Base-by-base conservation (phyloP, 2,113 vertebrate genomes). In the Eurypyga helias region DNA sequence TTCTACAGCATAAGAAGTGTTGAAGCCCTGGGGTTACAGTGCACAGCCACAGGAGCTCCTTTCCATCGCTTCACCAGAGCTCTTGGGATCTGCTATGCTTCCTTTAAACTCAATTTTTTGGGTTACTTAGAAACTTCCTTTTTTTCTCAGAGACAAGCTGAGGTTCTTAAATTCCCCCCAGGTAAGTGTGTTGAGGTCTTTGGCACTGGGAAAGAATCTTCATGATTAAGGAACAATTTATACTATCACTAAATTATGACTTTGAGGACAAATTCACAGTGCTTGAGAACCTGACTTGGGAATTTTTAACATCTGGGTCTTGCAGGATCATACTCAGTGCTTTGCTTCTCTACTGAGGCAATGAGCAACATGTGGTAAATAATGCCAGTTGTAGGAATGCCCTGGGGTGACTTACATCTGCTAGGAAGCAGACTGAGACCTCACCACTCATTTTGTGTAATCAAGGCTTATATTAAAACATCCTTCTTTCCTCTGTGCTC, bases 1-100 rank as follows among this genome's bases (percentile, higher is more conserved):
- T 84, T 62, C 41, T 66, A 10, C 0, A 5, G 21, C 3, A 7
- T 8, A 69, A 12, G 24, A 88, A 43, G 28, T 0, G 0, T 21
- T 2, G 4, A 94, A 80, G 6, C 10, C 12, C 24, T 1, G 4
- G 17, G 20, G 45, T 60, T 13, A 31, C 7, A 34, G 34, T 29
- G 13, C 7, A 9, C 43, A 34, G 12, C 9, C 49, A 41, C 33
- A 48, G 57, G 29, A 86, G 29, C 58, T 89, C 17, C 19, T 79
- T 78, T 91, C 41, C 17, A 17, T 81, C 2, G 0, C 31, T 76
- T 83, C 65, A 28, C 6, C 5, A 4, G 28, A 54, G 48, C 17
- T 65, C 28, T 45, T 0, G 0, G 46, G 31, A 62, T 73, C 16
- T 10, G 0, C 23, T 67, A 10, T 8, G 2, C 17, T 89, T 48